phyloP scores from a whole-genome alignment of 2,797 vertebrate genomes.

The Chrysocyon brachyurus region DNA sequence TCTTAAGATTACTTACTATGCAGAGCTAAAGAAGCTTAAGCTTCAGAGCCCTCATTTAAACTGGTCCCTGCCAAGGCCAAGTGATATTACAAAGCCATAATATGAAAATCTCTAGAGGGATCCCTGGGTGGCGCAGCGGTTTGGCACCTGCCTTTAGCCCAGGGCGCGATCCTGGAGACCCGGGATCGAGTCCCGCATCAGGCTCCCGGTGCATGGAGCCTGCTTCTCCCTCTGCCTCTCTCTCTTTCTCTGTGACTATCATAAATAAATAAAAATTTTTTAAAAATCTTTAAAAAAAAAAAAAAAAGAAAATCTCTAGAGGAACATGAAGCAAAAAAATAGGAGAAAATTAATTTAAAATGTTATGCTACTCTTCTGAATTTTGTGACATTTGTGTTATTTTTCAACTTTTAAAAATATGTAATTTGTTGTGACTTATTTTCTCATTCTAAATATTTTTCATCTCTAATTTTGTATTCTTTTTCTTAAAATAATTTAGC shows the following conservation, averaged over 20 bases:
- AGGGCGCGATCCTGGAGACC: too few relatives aligned
- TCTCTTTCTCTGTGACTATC: too few relatives aligned
- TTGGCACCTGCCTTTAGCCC: too few relatives aligned
- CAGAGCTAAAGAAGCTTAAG: constrained; percentile 44
- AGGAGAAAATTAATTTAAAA: background rate
- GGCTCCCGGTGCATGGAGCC: too few relatives aligned
- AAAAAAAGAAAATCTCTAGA: background rate
- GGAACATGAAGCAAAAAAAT: background rate
- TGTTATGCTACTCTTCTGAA: constrained; percentile 32
- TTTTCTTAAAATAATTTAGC: constrained; percentile 36
- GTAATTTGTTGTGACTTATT: background rate
- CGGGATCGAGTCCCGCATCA: too few relatives aligned
- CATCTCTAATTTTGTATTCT: background rate
- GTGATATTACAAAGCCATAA: constrained; percentile 15
- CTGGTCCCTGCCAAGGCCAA: background rate
- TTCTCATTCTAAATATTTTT: constrained; percentile 50
- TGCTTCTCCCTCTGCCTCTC: too few relatives aligned
- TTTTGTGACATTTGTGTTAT: constrained; percentile 25
- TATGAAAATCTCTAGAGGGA: constrained; percentile 6
- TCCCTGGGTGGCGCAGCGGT: too few relatives aligned
- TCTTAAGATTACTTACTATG: constrained; percentile 43
- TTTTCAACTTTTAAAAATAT: constrained; percentile 48
- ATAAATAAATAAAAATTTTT: too few relatives aligned
- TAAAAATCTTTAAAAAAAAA: too few relatives aligned
- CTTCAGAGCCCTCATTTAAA: constrained; percentile 6